Evolutionary conservation across 2,888 invertebrate species (phyloP).

Genomic region (Ichneumon xanthorius): DNA sequence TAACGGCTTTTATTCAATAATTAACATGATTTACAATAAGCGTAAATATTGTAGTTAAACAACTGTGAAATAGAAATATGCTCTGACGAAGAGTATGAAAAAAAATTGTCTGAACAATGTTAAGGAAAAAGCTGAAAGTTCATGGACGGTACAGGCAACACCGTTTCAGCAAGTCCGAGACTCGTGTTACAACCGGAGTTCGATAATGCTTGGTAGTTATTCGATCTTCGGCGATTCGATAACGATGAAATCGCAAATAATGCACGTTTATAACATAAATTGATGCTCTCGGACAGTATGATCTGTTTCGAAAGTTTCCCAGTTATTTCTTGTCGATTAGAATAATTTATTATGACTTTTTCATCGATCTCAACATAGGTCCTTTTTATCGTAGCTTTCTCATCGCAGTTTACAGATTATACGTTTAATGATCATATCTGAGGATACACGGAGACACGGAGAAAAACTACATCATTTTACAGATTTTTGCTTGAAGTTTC

Average conservation of each 20-base stretch:
- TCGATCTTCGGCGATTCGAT: neutral
- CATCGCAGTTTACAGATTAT: slow-evolving; percentile 72
- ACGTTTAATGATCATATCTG: slow-evolving; percentile 75
- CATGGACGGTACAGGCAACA: slow-evolving; percentile 52
- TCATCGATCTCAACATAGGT: slow-evolving; percentile 61
- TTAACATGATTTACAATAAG: slow-evolving; percentile 75
- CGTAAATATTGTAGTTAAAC: slow-evolving; percentile 68
- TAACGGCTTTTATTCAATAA: slow-evolving; percentile 73
- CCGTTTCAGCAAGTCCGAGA: slow-evolving; percentile 40
- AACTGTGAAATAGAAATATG: slow-evolving; percentile 69
- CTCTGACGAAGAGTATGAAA: slow-evolving; percentile 60
- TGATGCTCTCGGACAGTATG: slow-evolving; percentile 22
- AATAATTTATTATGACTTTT: slow-evolving; percentile 79
- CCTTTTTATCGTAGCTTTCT: slow-evolving; percentile 65
- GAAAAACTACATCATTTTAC: slow-evolving; percentile 80
- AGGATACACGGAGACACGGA: slow-evolving; percentile 79
- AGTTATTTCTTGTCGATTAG: slow-evolving; percentile 68
- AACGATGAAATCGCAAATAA: slow-evolving; percentile 18
- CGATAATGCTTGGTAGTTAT: slow-evolving; percentile 16
- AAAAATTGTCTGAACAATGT: slow-evolving; percentile 65
- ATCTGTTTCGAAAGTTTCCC: slow-evolving; percentile 26
- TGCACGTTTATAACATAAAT: slow-evolving; percentile 47
- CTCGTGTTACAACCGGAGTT: slow-evolving; percentile 29
- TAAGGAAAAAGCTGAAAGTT: slow-evolving; percentile 57
- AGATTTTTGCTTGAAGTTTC: slow-evolving; percentile 59